Conservation (phyloP, 92 coral and sea anemone species). For the Epizoanthus rinbou region DNA sequence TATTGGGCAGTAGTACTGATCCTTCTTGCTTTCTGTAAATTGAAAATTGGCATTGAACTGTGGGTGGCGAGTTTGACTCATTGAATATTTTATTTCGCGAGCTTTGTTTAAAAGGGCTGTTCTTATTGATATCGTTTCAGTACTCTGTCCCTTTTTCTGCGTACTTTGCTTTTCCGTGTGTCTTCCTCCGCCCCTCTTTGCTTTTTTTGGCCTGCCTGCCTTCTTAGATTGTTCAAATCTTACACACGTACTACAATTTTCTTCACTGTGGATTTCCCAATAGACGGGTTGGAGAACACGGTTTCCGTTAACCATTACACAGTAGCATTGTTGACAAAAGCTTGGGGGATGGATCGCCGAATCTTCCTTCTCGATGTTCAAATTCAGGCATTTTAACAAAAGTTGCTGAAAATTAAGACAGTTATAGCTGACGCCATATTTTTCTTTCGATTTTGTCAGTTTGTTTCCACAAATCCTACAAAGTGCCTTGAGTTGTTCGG, state of each 20-base stretch:
- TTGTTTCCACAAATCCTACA: conserved; percentile 16
- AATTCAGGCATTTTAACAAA: neutral
- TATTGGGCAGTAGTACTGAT: conserved; percentile 27
- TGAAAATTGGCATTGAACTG: conserved; percentile 8
- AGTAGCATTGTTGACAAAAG: conserved; percentile 19
- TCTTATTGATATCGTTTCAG: conserved; percentile 18
- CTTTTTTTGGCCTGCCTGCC: conserved; percentile 21
- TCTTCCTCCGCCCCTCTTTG: conserved; percentile 17
- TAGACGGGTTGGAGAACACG: neutral
- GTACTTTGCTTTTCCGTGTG: neutral
- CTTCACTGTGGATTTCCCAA: conserved; percentile 19
- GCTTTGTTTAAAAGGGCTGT: conserved; percentile 9
- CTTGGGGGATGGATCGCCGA: neutral
- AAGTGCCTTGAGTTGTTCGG: conserved; percentile 14
- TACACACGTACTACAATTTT: conserved; percentile 11
- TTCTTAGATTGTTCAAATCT: conserved; percentile 36
- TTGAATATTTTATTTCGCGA: neutral
- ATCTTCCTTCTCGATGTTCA: conserved; percentile 8
- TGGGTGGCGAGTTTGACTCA: conserved; percentile 18
- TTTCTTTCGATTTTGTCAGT: conserved; percentile 3
- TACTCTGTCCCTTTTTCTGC: neutral
- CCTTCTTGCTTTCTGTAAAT: conserved; percentile 20
- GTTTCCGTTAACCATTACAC: conserved; percentile 23
- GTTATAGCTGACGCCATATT: neutral
- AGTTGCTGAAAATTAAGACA: conserved; percentile 12